Conservation (phyloP, 2,797 vertebrate genomes). For the Ctenosaura bakeri region DNA sequence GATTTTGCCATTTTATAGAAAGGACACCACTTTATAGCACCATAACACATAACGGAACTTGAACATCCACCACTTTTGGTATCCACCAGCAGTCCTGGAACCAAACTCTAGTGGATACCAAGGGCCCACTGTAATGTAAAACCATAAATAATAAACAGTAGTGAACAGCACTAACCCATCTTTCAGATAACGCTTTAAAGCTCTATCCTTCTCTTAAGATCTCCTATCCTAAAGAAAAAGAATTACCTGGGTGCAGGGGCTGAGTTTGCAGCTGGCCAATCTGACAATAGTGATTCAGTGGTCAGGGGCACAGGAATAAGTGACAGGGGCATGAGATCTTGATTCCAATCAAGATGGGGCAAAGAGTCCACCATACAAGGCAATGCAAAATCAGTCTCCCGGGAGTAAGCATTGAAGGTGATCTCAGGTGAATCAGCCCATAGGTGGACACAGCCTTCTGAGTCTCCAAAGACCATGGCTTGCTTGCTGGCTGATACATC, state of each 20-base stretch:
- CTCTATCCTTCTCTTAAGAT: neutral
- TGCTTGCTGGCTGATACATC: slow-evolving; percentile 97
- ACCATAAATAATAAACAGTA: no score
- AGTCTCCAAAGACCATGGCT: slow-evolving; percentile 95
- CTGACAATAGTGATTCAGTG: slow-evolving; percentile 90
- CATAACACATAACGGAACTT: neutral
- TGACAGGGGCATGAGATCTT: slow-evolving; percentile 94
- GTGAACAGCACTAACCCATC: neutral
- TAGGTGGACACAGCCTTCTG: slow-evolving; percentile 93
- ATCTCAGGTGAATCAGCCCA: slow-evolving; percentile 95
- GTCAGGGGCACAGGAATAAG: slow-evolving; percentile 94
- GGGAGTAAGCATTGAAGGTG: slow-evolving; percentile 93
- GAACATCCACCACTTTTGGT: no score
- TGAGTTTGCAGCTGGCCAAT: slow-evolving; percentile 88
- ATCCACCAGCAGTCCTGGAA: no score
- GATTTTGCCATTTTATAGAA: no score
- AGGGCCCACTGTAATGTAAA: no score
- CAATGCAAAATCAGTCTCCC: slow-evolving; percentile 93
- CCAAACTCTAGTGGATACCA: no score
- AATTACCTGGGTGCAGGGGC: slow-evolving; percentile 91
- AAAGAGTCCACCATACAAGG: slow-evolving; percentile 94
- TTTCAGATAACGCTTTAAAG: neutral
- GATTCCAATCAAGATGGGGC: slow-evolving; percentile 96
- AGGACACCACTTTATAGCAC: no score
- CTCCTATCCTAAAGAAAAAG: neutral